Base-by-base conservation (phyloP, 2,113 vertebrate species). In the Urocynchramus pylzowi region DNA sequence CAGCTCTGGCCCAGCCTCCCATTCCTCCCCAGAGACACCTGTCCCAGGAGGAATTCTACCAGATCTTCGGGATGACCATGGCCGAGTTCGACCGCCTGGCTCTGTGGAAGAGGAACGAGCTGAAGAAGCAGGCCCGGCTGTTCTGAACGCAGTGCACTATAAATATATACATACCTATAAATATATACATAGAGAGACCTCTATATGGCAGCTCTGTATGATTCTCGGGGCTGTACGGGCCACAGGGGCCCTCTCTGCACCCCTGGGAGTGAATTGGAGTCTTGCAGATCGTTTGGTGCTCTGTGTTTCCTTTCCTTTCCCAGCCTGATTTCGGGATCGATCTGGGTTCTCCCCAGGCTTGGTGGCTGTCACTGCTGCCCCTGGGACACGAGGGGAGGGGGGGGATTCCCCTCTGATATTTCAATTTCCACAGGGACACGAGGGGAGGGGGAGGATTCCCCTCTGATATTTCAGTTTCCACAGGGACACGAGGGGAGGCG, bases 91-190 rank as follows among this genome's bases (percentile, higher is more conserved):
- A 99, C 97, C 99, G 99, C 61, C 98, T 99, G 97, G 99, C 99
- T 86, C 98, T 99, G 96, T 99, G 99, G 99, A 99, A 99, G 98
- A 98, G 99, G 94, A 99, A 99, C 7, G 99, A 99, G 97, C 97
- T 99, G 84, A 99, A 99, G 98, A 99, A 99, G 97, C 99, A 99
- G 93, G 99, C 99, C 39, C 98, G 99, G 95, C 99, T 99, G 60
- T 99, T 99, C 97, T 99, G 98, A 98, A 69, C 21, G 20, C 97
- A 96, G 86, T 93, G 87, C 97, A 93, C 96, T 98, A 97, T 97
- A 98, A 97, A 97, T 97, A 97, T 97, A 98, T 97, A 98, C 96
- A 98, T 98, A 98, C 95, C 96, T 98, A 97, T 98, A 98, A 98
- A 97, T 96, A 96, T 97, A 96, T 97, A 96, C 97, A 97, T 97